Evolutionary conservation across 2,797 vertebrate genomes (phyloP).

Genomic region (Pipistrellus nathusii): DNA sequence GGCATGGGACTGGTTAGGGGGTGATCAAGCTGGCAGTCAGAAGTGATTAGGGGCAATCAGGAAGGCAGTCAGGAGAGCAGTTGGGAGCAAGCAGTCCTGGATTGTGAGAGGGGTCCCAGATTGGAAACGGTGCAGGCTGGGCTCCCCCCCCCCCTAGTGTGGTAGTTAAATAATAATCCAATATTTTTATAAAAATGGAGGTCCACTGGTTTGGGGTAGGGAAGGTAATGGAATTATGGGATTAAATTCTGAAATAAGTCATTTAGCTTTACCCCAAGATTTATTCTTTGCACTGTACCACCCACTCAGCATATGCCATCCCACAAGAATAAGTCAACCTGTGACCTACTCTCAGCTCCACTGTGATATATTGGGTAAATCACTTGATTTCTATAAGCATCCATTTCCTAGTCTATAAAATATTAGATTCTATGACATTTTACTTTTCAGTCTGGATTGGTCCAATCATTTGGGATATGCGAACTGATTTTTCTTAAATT

Average conservation of each 20-base stretch:
- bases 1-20: too few species aligned
- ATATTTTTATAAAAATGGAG: background rate
- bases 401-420: background rate
- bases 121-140: too few species aligned
- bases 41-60: too few species aligned
- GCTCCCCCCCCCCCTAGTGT: background rate
- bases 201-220: background rate
- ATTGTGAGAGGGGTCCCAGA: too few species aligned
- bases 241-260: slow-evolving; percentile 39
- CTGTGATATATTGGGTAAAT: background rate
- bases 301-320: background rate
- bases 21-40: too few species aligned
- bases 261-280: slow-evolving; percentile 1
- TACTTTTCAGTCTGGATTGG: background rate
- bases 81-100: too few species aligned
- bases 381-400: slow-evolving; percentile 11
- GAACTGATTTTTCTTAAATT: background rate
- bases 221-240: background rate
- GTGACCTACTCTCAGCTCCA: background rate
- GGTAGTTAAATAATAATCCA: background rate
- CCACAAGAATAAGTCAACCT: background rate
- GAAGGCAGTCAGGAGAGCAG: too few species aligned
- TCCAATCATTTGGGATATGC: background rate
- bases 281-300: background rate
- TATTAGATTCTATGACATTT: background rate